Conservation (phyloP, 2,797 vertebrate genomes). For the Australoheros facetus region DNA sequence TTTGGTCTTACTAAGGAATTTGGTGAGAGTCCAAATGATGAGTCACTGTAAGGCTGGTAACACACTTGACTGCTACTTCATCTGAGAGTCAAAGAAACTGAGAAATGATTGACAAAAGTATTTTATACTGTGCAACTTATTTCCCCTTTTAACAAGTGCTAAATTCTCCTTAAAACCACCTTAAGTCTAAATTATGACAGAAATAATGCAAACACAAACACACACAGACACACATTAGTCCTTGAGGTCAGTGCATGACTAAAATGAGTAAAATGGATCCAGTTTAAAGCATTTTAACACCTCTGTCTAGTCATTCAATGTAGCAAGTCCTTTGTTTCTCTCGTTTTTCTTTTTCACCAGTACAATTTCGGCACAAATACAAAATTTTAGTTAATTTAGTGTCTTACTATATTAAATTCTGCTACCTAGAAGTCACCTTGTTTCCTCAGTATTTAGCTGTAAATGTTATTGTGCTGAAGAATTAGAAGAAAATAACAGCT, state of each 20-base stretch:
- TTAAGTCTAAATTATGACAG: not conserved
- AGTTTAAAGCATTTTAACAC: not conserved
- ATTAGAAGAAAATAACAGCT: not conserved
- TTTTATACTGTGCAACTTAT: not conserved
- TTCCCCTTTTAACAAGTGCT: not conserved
- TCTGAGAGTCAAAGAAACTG: not conserved
- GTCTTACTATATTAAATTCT: not conserved
- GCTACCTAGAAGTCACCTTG: not conserved
- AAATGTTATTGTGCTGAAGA: not conserved
- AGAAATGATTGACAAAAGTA: conserved; percentile 42
- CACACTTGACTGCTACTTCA: conserved; percentile 1
- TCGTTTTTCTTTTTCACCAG: not conserved
- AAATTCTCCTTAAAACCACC: not conserved
- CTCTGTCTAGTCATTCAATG: not conserved
- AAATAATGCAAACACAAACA: not conserved
- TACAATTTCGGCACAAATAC: not conserved
- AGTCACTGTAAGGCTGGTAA: conserved; percentile 5
- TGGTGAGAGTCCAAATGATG: not conserved
- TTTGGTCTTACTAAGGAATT: not conserved
- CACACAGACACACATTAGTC: not conserved
- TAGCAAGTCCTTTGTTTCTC: not conserved
- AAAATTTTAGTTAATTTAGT: not conserved
- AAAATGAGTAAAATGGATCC: not conserved
- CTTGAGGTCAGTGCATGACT: not conserved
- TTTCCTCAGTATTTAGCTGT: too few species aligned